A percentile compares a stretch with the other conserved stretches of the same genome.
These are phyloP conservation scores for Microtus pennsylvanicus DNA, from an alignment of 2,113 vertebrate genomes.

Conservation along the genomic window DNA sequence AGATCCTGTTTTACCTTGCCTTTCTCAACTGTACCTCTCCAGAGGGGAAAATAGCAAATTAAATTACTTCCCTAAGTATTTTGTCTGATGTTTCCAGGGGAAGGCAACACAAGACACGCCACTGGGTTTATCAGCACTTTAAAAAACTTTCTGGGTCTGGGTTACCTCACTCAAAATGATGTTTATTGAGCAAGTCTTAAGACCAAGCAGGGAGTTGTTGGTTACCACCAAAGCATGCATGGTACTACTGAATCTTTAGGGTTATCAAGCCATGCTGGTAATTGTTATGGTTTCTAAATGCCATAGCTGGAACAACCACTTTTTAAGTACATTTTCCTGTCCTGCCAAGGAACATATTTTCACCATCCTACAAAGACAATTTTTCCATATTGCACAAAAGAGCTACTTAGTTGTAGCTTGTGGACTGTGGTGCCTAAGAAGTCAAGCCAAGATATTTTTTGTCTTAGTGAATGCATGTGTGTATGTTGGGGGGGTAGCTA, in stretches of 20 bases:
- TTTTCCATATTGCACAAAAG: too few relatives aligned
- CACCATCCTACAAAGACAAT: accelerated
- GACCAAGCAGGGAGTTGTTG: background rate
- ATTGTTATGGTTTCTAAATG: background rate
- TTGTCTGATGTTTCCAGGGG: background rate
- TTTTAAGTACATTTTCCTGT: background rate
- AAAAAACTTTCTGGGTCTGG: background rate
- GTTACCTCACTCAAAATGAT: too few relatives aligned
- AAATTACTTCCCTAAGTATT: background rate
- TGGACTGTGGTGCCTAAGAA: background rate
- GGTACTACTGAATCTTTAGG: background rate
- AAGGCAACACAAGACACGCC: background rate
- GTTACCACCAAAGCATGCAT: background rate
- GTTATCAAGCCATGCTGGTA: too few relatives aligned
- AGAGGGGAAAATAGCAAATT: background rate
- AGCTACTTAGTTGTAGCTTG: background rate
- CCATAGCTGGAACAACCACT: background rate
- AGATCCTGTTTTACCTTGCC: accelerated
- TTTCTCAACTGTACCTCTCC: background rate
- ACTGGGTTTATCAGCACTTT: background rate
- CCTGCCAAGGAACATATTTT: background rate
- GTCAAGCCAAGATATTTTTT: background rate
- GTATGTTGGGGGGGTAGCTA: background rate
- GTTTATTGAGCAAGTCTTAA: background rate
- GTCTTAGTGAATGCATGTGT: background rate